phyloP scores from a whole-genome alignment of 2,113 vertebrate species.

The Ciconia maguari region DNA sequence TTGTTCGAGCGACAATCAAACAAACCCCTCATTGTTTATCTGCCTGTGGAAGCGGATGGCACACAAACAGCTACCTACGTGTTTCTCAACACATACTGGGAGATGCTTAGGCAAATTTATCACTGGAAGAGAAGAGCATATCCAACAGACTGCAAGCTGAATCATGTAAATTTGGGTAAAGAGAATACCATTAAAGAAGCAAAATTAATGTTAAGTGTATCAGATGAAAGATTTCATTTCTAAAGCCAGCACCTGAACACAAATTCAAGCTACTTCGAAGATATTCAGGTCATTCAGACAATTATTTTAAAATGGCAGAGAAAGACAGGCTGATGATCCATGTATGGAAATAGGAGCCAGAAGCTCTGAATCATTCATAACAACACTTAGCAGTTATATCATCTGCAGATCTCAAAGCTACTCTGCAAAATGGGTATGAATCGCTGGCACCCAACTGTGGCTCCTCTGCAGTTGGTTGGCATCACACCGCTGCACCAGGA shows the following conservation, averaged over 20 bases:
- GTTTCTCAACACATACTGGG: not conserved
- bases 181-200: constrained; percentile 23
- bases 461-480: constrained; percentile 31
- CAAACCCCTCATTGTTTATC: not conserved
- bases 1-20: not conserved
- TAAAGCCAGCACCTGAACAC: not conserved
- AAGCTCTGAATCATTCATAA: constrained; percentile 57
- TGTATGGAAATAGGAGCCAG: not conserved
- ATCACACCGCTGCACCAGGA: not conserved
- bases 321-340: constrained; percentile 29
- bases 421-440: constrained; percentile 39
- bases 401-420: constrained; percentile 35
- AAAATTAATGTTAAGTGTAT: constrained; percentile 20
- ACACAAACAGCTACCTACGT: not conserved
- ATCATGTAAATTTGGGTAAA: constrained; percentile 19
- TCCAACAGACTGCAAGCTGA: constrained; percentile 13
- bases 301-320: constrained; percentile 47
- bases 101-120: constrained; percentile 25
- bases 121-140: not conserved
- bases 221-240: constrained; percentile 43
- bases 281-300: constrained; percentile 18
- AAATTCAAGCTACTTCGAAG: constrained; percentile 23
- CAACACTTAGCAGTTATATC: constrained; percentile 33
- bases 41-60: not conserved
- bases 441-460: constrained; percentile 27